phyloP scores from a whole-genome alignment of 1,140 invertebrate genomes.

The Chironomus tepperi region DNA sequence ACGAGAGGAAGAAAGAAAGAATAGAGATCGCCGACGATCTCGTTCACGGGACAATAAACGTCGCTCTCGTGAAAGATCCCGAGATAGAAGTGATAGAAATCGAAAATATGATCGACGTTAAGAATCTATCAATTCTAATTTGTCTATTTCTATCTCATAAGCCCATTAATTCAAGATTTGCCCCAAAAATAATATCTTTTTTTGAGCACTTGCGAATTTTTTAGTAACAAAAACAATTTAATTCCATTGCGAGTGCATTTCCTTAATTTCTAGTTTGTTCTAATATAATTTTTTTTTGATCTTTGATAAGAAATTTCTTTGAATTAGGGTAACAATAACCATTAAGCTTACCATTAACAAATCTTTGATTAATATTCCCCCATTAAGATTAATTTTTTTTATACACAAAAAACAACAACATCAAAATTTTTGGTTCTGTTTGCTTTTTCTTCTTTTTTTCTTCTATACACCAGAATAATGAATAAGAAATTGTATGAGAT shows the following conservation, averaged over 20 bases:
- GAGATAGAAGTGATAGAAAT: not conserved
- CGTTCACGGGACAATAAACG: conserved; percentile 18
- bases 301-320: no score
- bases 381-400: not conserved
- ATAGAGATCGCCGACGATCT: conserved; percentile 24
- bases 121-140: not conserved
- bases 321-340: no score
- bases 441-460: conserved; percentile 11
- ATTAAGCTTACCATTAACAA: no score
- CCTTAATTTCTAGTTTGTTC: no score
- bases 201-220: not conserved
- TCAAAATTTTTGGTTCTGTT: conserved; percentile 10
- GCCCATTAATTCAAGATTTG: not conserved
- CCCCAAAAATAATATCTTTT: not conserved
- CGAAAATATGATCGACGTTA: not conserved
- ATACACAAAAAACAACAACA: not conserved
- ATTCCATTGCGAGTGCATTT: no score
- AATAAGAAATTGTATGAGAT: not conserved
- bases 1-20: conserved; percentile 17
- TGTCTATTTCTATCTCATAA: not conserved
- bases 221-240: no score
- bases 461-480: not conserved
- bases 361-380: not conserved
- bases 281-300: no score
- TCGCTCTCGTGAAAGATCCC: not conserved